Evolutionary conservation across 2,797 vertebrate genomes (phyloP), one percentile per base, ranked within the genome.

Genomic region (Psittacula derbiana): DNA sequence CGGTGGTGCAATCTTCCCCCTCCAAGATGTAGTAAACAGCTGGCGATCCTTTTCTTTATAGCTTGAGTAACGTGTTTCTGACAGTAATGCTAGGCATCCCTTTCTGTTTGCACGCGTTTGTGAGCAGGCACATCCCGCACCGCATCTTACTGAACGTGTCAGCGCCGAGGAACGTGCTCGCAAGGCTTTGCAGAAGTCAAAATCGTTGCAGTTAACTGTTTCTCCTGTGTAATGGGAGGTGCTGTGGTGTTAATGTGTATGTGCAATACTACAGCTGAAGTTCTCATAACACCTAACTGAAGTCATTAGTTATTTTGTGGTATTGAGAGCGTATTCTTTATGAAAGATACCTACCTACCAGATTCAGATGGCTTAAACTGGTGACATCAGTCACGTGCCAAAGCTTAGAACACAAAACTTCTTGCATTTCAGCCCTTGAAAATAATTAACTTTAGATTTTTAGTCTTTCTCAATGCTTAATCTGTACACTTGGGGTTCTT

Each of bases 121-220:
- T 5, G 52, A 5, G 28, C 27, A 16, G 24, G 40, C 73, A 3
- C 57, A 4, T 15, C 36, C 57, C 8, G 27, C 13, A 2, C 1
- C 3, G 9, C 16, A 11, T 12, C 53, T 20, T 8, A 4, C 43
- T 1, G 3, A 41, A 40, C 6, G 10, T 5, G 16, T 20, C 3
- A 3, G 28, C 10, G 78, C 41, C 55, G 19, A 1, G 5, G 49
- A 67, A n/a, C 6, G 19, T 6, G 13, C 72, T 47, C 15, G 44
- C 72, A 9, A 36, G 33, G 83, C 31, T 46, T 12, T 10, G 67
- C 55, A 11, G 33, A n/a, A 41, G 12, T 10, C 67, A 2, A 6
- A 46, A 19, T 8, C 8, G 0, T 11, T 12, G 44, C 49, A 30
- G 50, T 28, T 12, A 14, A 0, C 17, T 41, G 1, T 19, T 58